Percentiles rank a stretch among this genome's conserved stretches.
phyloP scores from a whole-genome alignment of 2,888 invertebrate species.

The Aphelenchoides bicaudatus region DNA sequence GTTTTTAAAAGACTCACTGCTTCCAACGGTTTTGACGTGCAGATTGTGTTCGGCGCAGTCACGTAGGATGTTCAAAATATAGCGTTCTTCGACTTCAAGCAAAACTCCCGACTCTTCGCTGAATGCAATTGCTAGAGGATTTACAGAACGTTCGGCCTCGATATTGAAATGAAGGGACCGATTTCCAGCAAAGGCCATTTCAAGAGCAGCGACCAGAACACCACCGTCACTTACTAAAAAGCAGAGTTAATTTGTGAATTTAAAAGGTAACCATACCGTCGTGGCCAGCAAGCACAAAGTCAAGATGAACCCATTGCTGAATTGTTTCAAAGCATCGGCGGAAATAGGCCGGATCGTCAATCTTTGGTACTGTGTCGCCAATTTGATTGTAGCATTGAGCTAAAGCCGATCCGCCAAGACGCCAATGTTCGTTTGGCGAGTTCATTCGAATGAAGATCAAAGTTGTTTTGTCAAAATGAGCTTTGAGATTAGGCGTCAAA shows the following conservation, averaged over 20 bases:
- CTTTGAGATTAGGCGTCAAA: constrained; percentile 85
- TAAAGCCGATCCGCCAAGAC: constrained; percentile 85
- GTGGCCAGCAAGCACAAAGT: constrained; percentile 69
- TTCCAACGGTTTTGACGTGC: constrained; percentile 55
- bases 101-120: constrained; percentile 63
- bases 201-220: constrained; percentile 78
- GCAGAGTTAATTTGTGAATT: too few species aligned
- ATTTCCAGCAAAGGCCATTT: constrained; percentile 93
- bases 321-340: constrained; percentile 76
- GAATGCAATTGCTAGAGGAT: constrained; percentile 56
- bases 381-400: constrained; percentile 84
- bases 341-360: constrained; percentile 71
- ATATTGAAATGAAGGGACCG: constrained; percentile 36
- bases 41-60: constrained; percentile 38
- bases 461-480: constrained; percentile 64
- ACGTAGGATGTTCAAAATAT: constrained; percentile 26
- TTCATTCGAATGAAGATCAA: constrained; percentile 78
- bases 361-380: constrained; percentile 74
- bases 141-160: constrained; percentile 2
- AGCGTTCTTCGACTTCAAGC: constrained; percentile 59
- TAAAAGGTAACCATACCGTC: too few species aligned
- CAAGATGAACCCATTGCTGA: constrained; percentile 69
- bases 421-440: constrained; percentile 61
- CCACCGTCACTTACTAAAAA: constrained; percentile 98
- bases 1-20: too few species aligned